Conservation (phyloP, 2,888 invertebrate genomes). For the Athalia circularis region DNA sequence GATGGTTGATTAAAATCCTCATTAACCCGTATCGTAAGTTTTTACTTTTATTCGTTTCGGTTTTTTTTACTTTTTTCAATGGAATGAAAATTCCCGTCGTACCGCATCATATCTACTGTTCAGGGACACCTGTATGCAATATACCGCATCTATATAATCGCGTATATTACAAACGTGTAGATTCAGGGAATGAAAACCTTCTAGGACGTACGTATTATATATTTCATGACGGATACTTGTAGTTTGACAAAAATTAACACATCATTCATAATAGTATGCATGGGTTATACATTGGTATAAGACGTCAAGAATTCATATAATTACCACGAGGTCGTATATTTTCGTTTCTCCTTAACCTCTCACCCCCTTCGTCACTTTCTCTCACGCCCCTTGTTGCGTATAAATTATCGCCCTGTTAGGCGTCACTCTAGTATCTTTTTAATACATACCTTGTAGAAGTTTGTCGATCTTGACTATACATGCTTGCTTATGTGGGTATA, state of each 20-base stretch:
- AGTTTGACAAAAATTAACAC: too few relatives aligned
- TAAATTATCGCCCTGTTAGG: background rate
- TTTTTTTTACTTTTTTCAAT: background rate
- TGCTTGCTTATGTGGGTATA: too few relatives aligned
- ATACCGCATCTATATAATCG: too few relatives aligned
- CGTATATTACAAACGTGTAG: too few relatives aligned
- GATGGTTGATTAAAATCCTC: background rate
- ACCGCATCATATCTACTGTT: too few relatives aligned
- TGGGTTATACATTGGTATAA: background rate
- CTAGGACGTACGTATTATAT: too few relatives aligned
- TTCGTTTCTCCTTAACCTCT: background rate
- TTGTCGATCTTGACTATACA: too few relatives aligned
- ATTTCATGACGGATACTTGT: too few relatives aligned
- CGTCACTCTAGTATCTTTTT: background rate
- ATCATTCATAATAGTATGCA: background rate
- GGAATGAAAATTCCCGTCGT: too few relatives aligned
- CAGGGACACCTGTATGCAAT: too few relatives aligned
- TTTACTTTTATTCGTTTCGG: background rate
- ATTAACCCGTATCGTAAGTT: background rate
- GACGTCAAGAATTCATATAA: background rate
- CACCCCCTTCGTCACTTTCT: background rate
- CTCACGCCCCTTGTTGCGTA: background rate
- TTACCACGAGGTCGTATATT: conserved; percentile 10
- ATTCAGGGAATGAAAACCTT: too few relatives aligned
- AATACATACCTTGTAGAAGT: too few relatives aligned